A percentile compares a stretch with the other conserved stretches of the same genome.
Conservation (phyloP, 30 jellyfish, hydroid and myxozoan species). For the Aurelia coerulea region DNA sequence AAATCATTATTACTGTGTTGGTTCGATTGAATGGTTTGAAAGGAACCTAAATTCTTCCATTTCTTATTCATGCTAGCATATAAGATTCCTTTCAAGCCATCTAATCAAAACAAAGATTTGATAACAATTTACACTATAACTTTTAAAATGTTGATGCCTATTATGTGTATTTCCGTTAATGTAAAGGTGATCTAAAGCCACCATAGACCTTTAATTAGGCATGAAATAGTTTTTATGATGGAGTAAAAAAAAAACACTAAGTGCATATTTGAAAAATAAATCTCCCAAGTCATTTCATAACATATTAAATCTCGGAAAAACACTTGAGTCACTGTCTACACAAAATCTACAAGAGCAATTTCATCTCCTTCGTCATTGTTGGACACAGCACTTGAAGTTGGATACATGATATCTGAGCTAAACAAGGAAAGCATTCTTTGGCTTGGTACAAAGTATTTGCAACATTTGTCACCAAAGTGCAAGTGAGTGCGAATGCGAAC, state of each 20-base stretch:
- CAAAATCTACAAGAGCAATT: constrained; percentile 1
- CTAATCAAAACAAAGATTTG: too few species aligned
- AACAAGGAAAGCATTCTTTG: constrained; percentile 7
- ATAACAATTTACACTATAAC: too few species aligned
- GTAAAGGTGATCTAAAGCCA: constrained; percentile 35
- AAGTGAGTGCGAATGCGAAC: constrained; percentile 14
- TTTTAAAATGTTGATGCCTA: too few species aligned
- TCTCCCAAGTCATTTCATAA: too few species aligned
- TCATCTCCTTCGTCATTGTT: constrained; percentile 2
- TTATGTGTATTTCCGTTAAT: constrained; percentile 20
- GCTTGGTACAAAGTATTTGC: too few species aligned
- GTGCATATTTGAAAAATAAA: neutral
- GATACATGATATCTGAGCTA: constrained; percentile 11
- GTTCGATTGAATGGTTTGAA: too few species aligned
- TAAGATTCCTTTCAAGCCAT: too few species aligned
- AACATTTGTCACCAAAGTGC: constrained; percentile 26
- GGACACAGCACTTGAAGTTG: constrained; percentile 27
- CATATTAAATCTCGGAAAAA: neutral
- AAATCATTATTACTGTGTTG: too few species aligned
- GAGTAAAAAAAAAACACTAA: neutral
- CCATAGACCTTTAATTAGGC: constrained; percentile 38
- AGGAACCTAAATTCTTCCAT: too few species aligned
- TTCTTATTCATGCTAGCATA: too few species aligned
- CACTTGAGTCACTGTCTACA: constrained; percentile 9
- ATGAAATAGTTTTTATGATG: constrained; percentile 2